A percentile compares a stretch with the other conserved stretches of the same genome.
Conservation (phyloP, 2,113 vertebrate genomes). For the Steatornis caripensis region DNA sequence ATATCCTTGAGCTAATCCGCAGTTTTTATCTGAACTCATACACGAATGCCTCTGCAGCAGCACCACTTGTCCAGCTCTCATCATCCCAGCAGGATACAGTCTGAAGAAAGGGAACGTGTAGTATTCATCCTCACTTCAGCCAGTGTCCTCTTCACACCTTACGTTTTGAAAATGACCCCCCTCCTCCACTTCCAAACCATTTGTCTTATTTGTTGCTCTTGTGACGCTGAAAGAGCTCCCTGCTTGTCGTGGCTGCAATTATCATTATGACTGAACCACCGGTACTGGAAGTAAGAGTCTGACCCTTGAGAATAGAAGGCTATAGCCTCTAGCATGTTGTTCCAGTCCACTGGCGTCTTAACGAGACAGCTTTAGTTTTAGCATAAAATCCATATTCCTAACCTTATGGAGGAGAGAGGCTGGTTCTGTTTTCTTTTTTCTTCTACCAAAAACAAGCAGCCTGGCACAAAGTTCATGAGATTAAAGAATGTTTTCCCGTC, state of each 20-base stretch:
- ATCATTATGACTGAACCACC: background rate
- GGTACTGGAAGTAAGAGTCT: background rate
- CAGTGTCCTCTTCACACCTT: background rate
- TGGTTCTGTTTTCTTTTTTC: background rate
- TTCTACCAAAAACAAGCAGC: background rate
- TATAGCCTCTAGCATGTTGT: conserved; percentile 49
- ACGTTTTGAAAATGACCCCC: background rate
- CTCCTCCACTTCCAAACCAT: background rate
- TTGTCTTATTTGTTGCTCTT: background rate
- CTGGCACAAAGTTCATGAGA: background rate
- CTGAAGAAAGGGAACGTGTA: background rate
- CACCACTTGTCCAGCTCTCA: background rate
- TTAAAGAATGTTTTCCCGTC: background rate
- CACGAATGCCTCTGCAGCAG: background rate
- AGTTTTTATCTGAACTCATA: background rate
- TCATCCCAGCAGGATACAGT: background rate
- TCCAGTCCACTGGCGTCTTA: conserved; percentile 55
- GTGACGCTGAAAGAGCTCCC: background rate
- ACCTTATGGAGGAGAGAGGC: background rate
- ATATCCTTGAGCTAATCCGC: background rate
- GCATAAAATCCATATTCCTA: conserved; percentile 66
- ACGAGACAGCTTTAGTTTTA: conserved; percentile 58
- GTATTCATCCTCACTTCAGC: background rate
- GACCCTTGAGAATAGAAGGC: conserved; percentile 32
- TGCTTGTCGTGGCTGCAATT: background rate